These are phyloP conservation scores for Sus scrofa DNA, from an alignment of 2,113 vertebrate species.

Conservation along the genomic window T2T-Sscrofa CM000815.6:131026001-131026500, in stretches of 20 bases:
- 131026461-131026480: neutral
- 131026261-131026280: neutral
- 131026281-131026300: neutral
- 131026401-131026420: slow-evolving; percentile 30
- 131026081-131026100: neutral
- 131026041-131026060: slow-evolving; percentile 27
- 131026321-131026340: neutral
- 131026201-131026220: neutral
- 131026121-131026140: neutral
- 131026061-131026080: slow-evolving; percentile 24
- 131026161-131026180: slow-evolving; percentile 44
- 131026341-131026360: neutral
- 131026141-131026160: neutral
- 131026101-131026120: neutral
- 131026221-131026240: neutral
- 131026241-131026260: neutral
- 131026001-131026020: slow-evolving; percentile 36
- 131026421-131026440: slow-evolving; percentile 8
- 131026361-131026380: neutral
- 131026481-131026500: neutral
- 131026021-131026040: slow-evolving; percentile 42
- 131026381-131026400: slow-evolving; percentile 26
- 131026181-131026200: neutral
- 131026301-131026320: neutral
- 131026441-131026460: neutral